Evolutionary conservation across 2,797 vertebrate species (phyloP).

Genomic region (Limosa lapponica): DNA sequence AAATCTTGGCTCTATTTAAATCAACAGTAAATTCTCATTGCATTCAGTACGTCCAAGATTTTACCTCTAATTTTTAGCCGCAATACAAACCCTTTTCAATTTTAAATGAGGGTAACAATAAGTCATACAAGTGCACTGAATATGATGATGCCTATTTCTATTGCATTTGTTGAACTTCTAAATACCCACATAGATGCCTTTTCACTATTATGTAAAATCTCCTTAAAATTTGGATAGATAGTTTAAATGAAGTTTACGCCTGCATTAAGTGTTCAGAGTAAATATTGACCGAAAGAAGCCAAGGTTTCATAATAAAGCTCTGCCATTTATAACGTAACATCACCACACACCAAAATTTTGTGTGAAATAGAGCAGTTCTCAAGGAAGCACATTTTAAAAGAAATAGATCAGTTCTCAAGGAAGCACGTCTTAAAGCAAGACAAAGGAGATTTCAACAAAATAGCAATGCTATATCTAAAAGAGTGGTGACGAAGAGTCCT

Average conservation of each 20-base stretch:
- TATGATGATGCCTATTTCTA: not conserved
- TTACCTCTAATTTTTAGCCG: not conserved
- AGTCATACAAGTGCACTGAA: not conserved
- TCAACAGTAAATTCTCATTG: not conserved
- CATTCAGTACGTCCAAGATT: not conserved
- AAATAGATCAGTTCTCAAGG: not conserved
- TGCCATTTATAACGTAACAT: not conserved
- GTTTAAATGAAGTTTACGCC: not conserved
- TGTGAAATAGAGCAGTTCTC: not conserved
- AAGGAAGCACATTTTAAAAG: not conserved
- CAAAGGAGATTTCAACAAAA: not conserved
- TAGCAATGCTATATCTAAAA: not conserved
- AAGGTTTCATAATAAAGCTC: not conserved
- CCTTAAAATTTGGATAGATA: not conserved
- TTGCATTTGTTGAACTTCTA: not conserved
- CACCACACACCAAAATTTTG: not conserved
- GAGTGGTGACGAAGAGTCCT: not conserved
- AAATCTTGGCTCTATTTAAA: slow-evolving; percentile 15
- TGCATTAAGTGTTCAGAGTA: not conserved
- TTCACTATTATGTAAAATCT: not conserved
- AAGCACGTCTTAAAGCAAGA: not conserved
- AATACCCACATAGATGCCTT: not conserved
- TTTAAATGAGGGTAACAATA: not conserved
- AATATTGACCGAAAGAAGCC: not conserved
- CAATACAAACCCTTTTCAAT: not conserved